Conservation (phyloP, 2,888 invertebrate species). For the Chelonus formosanus region DNA sequence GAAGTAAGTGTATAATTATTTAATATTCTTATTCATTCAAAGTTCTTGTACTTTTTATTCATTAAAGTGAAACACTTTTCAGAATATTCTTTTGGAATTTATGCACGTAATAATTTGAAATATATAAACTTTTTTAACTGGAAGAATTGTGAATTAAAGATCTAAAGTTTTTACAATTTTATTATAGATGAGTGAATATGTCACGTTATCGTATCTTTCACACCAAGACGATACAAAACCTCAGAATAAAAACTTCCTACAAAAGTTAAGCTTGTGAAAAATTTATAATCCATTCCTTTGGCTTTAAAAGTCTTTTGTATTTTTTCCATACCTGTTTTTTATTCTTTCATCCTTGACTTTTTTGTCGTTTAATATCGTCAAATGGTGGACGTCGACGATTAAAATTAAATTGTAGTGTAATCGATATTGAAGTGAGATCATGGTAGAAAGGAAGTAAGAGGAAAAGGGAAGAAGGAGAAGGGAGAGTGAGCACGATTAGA, state of each 20-base stretch:
- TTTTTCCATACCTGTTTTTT: constrained; percentile 31
- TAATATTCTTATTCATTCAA: too few species aligned
- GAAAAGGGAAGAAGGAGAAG: constrained; percentile 13
- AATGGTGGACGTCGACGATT: constrained; percentile 35
- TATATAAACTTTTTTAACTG: too few species aligned
- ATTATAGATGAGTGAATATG: not conserved
- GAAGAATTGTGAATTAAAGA: too few species aligned
- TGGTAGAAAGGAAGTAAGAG: constrained; percentile 21
- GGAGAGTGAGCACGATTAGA: constrained; percentile 36
- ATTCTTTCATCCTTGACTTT: constrained; percentile 23
- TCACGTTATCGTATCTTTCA: constrained; percentile 21
- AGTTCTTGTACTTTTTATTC: too few species aligned
- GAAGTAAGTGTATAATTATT: too few species aligned
- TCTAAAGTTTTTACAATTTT: too few species aligned
- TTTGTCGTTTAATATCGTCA: constrained; percentile 27
- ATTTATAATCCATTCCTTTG: too few species aligned
- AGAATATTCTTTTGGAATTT: too few species aligned
- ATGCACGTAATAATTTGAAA: too few species aligned
- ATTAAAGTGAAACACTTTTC: too few species aligned
- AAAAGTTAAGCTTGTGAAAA: constrained; percentile 24
- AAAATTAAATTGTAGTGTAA: constrained; percentile 41
- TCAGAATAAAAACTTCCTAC: constrained; percentile 32
- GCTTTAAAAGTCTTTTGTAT: constrained; percentile 26
- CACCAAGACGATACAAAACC: constrained; percentile 14
- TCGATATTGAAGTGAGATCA: constrained; percentile 42